Evolutionary conservation across 2,113 vertebrate species (phyloP), one percentile per base, ranked within the genome.

Genomic region (Plecotus auritus): DNA sequence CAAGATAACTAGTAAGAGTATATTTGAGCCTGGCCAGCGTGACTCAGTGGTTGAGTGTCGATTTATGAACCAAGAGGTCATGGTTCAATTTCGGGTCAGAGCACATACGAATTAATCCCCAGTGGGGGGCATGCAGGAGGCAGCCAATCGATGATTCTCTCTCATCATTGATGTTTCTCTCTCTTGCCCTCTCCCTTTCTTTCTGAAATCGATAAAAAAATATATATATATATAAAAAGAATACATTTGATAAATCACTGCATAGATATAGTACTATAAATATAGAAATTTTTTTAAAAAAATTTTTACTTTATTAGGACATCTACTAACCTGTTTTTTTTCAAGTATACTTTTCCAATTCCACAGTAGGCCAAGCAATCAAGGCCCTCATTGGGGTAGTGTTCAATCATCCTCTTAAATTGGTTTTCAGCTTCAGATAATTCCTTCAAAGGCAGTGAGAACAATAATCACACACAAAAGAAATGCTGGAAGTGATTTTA

Each of bases 361-460:
- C 99, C 99, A 82, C 98, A 99, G 83, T 98, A 98, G 67, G 99
- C 99, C 96, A 99, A 96, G 91, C 98, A 99, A 95, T 99, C 98
- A 96, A 99, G 99, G 2, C 98, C 98, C 95, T 99, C 98, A 54
- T 99, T 98, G 23, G 97, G 97, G 81, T 98, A 98, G 0, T 98
- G 96, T 0, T 98, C 97, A 18, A 99, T 98, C 88, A 99, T 99
- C 96, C 97, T 99, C 69, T 98, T 98, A 93, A 99, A 98, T 17
- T 99, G 97, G 56, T 92, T 96, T 97, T 98, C 98, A 69, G 99
- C 99, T 97, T 99, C 98, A 51, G 96, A 89, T 87, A 99, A 96
- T 91, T 99, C 99, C 99, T 99, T 98, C 18, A 96, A 96, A 47
- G 92, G 11, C 86, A 97, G 89, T 0, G 45, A 86, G 9, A 35